Percentiles rank a stretch among this genome's conserved stretches.
Conservation (phyloP, 2,113 vertebrate species). For the Mugil cephalus region DNA sequence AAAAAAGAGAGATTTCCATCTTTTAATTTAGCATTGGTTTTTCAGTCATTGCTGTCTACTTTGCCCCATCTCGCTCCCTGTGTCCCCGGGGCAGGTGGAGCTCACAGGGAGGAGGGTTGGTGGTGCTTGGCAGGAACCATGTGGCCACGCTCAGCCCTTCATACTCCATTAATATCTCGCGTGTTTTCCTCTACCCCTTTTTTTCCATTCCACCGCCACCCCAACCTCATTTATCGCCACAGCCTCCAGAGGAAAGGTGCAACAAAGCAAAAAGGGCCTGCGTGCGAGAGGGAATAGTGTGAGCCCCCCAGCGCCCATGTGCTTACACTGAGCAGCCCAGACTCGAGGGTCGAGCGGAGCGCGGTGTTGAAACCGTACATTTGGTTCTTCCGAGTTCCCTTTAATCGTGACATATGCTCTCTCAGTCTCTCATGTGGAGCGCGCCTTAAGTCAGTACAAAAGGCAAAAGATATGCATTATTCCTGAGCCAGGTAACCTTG, state of each 20-base stretch:
- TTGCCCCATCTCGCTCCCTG: constrained; percentile 34
- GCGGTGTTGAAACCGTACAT: neutral
- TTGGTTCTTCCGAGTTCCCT: neutral
- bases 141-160: constrained; percentile 75
- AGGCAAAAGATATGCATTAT: neutral
- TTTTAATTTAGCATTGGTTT: constrained; percentile 22
- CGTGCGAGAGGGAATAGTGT: constrained; percentile 20
- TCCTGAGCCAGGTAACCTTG: neutral
- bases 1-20: constrained; percentile 12
- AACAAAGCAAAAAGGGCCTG: constrained; percentile 43
- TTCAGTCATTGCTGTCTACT: neutral
- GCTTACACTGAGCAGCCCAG: neutral
- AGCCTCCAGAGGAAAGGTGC: constrained; percentile 52
- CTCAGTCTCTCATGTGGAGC: neutral
- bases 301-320: constrained; percentile 14
- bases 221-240: constrained; percentile 61
- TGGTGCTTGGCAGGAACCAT: constrained; percentile 72
- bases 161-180: constrained; percentile 79
- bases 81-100: constrained; percentile 60
- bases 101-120: constrained; percentile 14
- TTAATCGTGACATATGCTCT: neutral
- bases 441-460: no score
- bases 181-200: constrained; percentile 50
- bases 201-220: constrained; percentile 39
- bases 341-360: neutral